Percentiles rank a stretch among this genome's conserved stretches.
Conservation (phyloP, 2,113 vertebrate genomes). For the Zosterops lateralis region DNA sequence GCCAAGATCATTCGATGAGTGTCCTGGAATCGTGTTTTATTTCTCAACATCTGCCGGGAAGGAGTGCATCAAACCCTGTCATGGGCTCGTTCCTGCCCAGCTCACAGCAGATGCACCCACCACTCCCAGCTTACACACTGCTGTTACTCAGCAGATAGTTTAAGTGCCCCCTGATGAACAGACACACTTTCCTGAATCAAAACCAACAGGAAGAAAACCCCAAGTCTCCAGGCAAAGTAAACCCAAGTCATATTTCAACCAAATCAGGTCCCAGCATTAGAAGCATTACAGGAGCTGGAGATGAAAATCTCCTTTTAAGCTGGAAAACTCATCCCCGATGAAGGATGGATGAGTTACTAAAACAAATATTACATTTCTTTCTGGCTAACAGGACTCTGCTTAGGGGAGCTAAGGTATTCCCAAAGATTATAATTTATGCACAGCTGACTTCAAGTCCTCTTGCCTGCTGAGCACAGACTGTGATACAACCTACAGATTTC, state of each 20-base stretch:
- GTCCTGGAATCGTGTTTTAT: not conserved
- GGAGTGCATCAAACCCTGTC: not conserved
- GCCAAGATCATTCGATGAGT: not conserved
- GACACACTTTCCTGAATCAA: not conserved
- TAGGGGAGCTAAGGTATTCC: not conserved
- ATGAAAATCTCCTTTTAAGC: not conserved
- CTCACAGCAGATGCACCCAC: not conserved
- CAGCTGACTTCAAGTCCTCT: not conserved
- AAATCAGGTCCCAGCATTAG: not conserved
- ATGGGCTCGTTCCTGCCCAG: not conserved
- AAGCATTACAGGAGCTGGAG: not conserved
- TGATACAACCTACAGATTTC: fast-evolving
- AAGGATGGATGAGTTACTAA: constrained; percentile 8
- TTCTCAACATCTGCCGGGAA: not conserved
- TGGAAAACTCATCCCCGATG: not conserved
- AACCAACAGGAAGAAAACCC: not conserved
- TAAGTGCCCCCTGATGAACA: not conserved
- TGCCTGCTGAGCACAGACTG: not conserved
- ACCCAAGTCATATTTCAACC: not conserved
- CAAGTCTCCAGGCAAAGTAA: not conserved
- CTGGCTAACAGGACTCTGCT: not conserved
- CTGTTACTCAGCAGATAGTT: not conserved
- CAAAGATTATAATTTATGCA: not conserved
- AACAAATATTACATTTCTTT: not conserved
- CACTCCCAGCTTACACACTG: not conserved